A percentile compares a stretch with the other conserved stretches of the same genome.
phyloP scores from a whole-genome alignment of 2,797 vertebrate species.

The Chlorospingus semifuscus region DNA sequence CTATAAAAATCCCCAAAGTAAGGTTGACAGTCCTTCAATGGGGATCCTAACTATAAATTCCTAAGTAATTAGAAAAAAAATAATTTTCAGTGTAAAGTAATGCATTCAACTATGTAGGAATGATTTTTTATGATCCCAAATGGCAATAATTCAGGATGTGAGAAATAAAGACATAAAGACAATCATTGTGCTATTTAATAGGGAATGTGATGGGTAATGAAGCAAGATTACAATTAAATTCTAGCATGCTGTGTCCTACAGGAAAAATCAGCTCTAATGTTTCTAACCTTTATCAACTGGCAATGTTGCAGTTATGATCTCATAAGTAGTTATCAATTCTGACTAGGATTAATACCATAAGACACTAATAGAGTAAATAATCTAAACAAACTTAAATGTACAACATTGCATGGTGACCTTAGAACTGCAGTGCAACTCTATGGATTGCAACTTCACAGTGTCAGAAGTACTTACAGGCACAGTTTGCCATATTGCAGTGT shows the following conservation, averaged over 20 bases:
- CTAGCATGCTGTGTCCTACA: slow-evolving; percentile 48
- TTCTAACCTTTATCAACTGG: slow-evolving; percentile 47
- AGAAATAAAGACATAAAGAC: slow-evolving; percentile 54
- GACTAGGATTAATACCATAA: slow-evolving; percentile 20
- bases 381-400: neutral
- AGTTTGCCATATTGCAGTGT: neutral
- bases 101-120: neutral
- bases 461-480: neutral
- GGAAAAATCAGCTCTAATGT: slow-evolving; percentile 53
- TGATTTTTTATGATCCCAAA: neutral
- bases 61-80: neutral
- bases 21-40: neutral
- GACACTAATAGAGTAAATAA: neutral
- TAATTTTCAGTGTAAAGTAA: neutral
- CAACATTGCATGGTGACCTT: neutral
- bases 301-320: neutral
- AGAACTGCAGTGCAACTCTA: neutral
- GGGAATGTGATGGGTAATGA: slow-evolving; percentile 50
- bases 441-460: neutral
- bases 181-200: slow-evolving; percentile 57
- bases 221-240: slow-evolving; percentile 60
- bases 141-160: slow-evolving; percentile 22
- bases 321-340: neutral
- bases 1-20: neutral
- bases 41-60: neutral